Percentiles rank a stretch among this genome's conserved stretches.
Conservation (phyloP, 2,888 invertebrate genomes). For the Prostheceraeus crozeri region DNA sequence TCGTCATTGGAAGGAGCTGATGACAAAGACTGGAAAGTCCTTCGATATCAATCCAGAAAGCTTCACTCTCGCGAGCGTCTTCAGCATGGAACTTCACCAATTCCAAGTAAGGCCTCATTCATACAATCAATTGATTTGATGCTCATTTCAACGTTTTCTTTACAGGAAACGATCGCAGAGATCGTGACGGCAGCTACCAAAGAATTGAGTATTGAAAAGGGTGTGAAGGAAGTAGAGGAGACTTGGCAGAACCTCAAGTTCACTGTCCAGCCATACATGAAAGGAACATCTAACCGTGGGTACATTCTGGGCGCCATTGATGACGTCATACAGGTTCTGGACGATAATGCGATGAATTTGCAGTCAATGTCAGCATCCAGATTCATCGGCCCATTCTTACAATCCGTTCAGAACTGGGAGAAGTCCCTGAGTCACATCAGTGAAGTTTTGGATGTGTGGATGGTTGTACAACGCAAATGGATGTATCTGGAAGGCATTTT, state of each 20-base stretch:
- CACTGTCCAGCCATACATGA: conserved; percentile 56
- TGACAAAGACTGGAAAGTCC: conserved; percentile 70
- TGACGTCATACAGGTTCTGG: conserved; percentile 71
- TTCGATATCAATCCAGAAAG: conserved; percentile 80
- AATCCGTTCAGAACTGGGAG: conserved; percentile 77
- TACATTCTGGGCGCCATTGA: conserved; percentile 72
- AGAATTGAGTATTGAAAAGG: conserved; percentile 80
- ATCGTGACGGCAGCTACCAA: conserved; percentile 81
- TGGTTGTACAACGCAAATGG: conserved; percentile 79
- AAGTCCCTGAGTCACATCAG: conserved; percentile 69
- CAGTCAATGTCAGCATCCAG: conserved; percentile 70
- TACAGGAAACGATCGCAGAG: conserved; percentile 70
- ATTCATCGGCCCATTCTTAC: conserved; percentile 78
- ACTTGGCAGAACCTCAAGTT: conserved; percentile 59
- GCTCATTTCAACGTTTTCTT: no score
- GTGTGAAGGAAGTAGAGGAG: conserved; percentile 73
- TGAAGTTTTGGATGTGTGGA: conserved; percentile 70
- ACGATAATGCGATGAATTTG: conserved; percentile 79
- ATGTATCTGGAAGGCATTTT: conserved; percentile 84
- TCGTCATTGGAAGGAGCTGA: conserved; percentile 79
- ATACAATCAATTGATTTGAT: no score
- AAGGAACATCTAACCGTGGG: conserved; percentile 70
- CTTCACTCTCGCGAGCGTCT: conserved; percentile 85
- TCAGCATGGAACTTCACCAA: conserved; percentile 78
- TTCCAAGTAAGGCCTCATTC: no score